Conservation (phyloP, 2,113 vertebrate genomes). For the Leiothrix lutea region DNA sequence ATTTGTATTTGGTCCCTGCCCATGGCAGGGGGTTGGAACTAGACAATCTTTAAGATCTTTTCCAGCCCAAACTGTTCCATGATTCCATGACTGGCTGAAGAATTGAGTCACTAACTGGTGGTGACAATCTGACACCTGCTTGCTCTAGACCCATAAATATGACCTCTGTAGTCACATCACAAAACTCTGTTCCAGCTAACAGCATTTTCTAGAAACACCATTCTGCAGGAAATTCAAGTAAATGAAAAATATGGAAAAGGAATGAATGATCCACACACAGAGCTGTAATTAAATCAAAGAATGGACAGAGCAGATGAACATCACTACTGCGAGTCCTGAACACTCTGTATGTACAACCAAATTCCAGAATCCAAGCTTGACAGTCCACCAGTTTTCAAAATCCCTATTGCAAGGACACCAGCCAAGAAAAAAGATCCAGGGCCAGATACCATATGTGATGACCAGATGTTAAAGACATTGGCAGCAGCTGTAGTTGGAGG, state of each 20-base stretch:
- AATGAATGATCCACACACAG: fast-evolving
- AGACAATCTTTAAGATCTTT: background rate
- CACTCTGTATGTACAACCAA: background rate
- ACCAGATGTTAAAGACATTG: background rate
- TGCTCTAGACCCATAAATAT: background rate
- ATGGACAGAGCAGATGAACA: background rate
- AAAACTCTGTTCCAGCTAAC: background rate
- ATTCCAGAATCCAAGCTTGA: background rate
- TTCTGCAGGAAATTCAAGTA: background rate
- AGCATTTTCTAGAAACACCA: fast-evolving
- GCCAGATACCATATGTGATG: background rate
- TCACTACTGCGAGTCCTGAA: background rate
- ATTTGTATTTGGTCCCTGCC: background rate
- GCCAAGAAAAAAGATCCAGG: background rate
- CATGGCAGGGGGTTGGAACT: background rate
- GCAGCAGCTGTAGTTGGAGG: background rate
- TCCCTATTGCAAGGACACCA: background rate
- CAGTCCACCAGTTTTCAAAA: background rate
- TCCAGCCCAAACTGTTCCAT: background rate
- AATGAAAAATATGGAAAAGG: background rate
- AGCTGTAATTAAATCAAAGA: background rate
- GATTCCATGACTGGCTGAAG: background rate
- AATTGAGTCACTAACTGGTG: background rate
- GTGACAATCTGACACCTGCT: background rate
- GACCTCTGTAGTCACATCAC: background rate